Percentiles rank a stretch among this genome's conserved stretches.
phyloP scores from a whole-genome alignment of 2,888 invertebrate species.

The Branchellion lobata region DNA sequence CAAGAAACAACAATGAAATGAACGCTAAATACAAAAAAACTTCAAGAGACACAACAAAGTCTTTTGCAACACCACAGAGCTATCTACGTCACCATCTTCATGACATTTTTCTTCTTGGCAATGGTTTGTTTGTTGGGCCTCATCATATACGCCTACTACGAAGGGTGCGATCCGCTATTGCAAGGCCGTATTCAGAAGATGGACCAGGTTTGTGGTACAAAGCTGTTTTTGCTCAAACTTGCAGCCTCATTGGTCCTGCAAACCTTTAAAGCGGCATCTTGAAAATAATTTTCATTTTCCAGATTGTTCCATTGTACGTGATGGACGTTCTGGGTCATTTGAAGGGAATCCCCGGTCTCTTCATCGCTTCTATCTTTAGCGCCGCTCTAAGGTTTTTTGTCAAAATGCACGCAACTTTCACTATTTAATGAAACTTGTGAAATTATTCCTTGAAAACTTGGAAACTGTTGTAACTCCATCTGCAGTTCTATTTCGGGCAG shows the following conservation, averaged over 20 bases:
- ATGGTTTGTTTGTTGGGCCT: conserved; percentile 52
- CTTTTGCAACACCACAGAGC: too few species aligned
- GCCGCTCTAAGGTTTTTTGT: conserved; percentile 51
- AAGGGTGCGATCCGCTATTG: conserved; percentile 50
- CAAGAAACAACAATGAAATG: too few species aligned
- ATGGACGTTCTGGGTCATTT: conserved; percentile 55
- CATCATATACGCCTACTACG: conserved; percentile 52
- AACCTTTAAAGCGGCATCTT: too few species aligned
- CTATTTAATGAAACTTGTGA: background rate
- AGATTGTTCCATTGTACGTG: conserved; percentile 53
- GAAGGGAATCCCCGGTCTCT: conserved; percentile 57
- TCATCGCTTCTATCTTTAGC: conserved; percentile 56
- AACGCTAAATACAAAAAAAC: too few species aligned
- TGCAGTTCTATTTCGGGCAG: conserved; percentile 80
- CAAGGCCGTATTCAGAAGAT: conserved; percentile 46
- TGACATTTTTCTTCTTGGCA: conserved; percentile 34
- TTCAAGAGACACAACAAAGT: too few species aligned
- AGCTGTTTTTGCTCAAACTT: too few species aligned
- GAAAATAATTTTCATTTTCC: background rate
- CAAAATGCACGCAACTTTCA: background rate
- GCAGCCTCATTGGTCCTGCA: too few species aligned
- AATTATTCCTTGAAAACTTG: background rate
- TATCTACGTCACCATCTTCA: background rate
- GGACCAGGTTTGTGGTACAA: conserved; percentile 50
- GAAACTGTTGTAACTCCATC: background rate